Evolutionary conservation across 2,888 invertebrate species (phyloP), one percentile per base, ranked within the genome.

Genomic region (Melanostoma mellinum): DNA sequence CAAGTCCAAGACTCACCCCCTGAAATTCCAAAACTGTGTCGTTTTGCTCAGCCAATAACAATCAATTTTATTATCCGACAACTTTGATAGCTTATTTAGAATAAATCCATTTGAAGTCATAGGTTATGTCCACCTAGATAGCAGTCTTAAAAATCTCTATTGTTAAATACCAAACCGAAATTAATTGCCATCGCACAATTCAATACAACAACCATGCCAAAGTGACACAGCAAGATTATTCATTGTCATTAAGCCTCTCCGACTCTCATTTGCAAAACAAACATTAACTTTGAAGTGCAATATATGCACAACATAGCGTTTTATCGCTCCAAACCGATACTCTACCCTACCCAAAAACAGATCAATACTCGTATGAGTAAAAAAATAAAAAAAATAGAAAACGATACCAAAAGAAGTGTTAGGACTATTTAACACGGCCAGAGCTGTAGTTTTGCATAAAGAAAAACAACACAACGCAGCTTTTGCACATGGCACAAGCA

Each of bases 391-490:
- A 46, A 46, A 4, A n/a, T 56, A 36, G 32, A 72, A 4, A 40
- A 40, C 42, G 50, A 40, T 30, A 20, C 38, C 52, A 38, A 42
- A 36, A 53, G 55, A 74, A 81, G 77, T 77, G 77, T 72, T 77
- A 63, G 56, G 46, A 78, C 68, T 73, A 82, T 82, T 78, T 78
- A 82, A 69, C 73, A 78, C 77, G 46, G 67, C 10, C 60, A 48
- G 40, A 38, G 40, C 38, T 40, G 40, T 58, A 46, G 68, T 42
- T 82, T 82, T 82, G 82, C 82, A 77, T 77, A 77, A 75, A 56
- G 2, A 20, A n/a, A 48, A 36, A 36, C 38, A 30, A 38, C 38
- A 38, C 35, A 63, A 63, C 63, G 63, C 63, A 63, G 38, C 36
- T 50, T 50, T 30, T 44, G 8, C 6, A 60, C 53, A 32, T 38